Percentiles rank a stretch among this genome's conserved stretches.
Conservation (phyloP, 2,113 vertebrate genomes). For the Etheostoma spectabile region DNA sequence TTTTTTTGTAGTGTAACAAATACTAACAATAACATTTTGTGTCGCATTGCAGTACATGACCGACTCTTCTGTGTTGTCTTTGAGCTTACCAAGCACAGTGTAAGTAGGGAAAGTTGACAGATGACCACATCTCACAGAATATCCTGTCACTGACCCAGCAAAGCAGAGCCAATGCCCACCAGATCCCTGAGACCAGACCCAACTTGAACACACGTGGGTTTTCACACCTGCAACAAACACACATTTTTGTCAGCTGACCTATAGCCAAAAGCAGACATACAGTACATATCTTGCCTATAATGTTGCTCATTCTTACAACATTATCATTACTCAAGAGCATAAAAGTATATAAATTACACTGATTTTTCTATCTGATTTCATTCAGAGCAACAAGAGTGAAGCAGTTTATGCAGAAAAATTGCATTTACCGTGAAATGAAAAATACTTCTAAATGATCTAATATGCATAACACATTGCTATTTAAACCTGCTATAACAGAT, state of each 20-base stretch:
- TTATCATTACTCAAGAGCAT: too few species aligned
- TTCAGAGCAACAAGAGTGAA: too few species aligned
- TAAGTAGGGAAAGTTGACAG: constrained; percentile 96
- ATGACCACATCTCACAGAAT: constrained; percentile 96
- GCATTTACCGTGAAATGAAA: too few species aligned
- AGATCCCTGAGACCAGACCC: constrained; percentile 94
- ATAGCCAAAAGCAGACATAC: background rate
- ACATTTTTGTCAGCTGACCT: background rate
- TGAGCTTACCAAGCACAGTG: constrained; percentile 95
- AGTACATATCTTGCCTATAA: background rate
- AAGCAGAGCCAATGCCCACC: constrained; percentile 94
- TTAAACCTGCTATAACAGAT: too few species aligned
- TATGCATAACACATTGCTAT: too few species aligned
- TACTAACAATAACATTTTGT: background rate
- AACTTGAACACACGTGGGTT: constrained; percentile 96
- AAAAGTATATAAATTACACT: too few species aligned
- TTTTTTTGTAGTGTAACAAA: background rate
- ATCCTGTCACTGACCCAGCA: constrained; percentile 98
- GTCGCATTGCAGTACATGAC: background rate
- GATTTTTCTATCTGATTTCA: too few species aligned
- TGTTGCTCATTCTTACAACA: background rate
- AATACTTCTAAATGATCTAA: too few species aligned
- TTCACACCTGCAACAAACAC: constrained; percentile 88
- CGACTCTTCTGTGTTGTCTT: background rate
- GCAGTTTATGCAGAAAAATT: too few species aligned